These are phyloP conservation scores for Bellardia bayeri DNA, from an alignment of 2,888 invertebrate species.

Conservation along the genomic window DNA sequence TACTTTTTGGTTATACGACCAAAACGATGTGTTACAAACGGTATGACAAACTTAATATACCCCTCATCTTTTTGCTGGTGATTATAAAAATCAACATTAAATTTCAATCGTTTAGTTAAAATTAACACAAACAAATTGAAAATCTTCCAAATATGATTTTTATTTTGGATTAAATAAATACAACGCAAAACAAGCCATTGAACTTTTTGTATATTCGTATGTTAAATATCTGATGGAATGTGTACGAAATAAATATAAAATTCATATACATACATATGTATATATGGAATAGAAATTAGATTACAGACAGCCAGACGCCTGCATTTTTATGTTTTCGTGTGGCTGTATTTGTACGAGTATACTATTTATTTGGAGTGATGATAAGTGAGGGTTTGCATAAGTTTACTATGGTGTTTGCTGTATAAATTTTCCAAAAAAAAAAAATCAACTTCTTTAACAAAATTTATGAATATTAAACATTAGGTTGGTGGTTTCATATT, in stretches of 20 bases:
- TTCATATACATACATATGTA: background rate
- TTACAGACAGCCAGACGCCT: slow-evolving; percentile 47
- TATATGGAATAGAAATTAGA: slow-evolving; percentile 26
- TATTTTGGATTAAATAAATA: background rate
- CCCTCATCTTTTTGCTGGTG: too few species aligned
- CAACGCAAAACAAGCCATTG: background rate
- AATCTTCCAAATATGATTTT: background rate
- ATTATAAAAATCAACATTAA: background rate
- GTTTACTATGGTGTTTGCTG: too few species aligned
- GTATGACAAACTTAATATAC: too few species aligned
- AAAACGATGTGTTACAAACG: too few species aligned
- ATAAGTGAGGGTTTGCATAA: too few species aligned
- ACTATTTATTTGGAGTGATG: background rate
- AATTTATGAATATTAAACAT: too few species aligned
- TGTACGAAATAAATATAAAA: background rate
- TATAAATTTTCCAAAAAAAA: too few species aligned
- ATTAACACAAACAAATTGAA: background rate
- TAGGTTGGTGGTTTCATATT: too few species aligned
- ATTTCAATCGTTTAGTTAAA: background rate
- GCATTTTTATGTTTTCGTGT: background rate
- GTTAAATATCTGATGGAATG: background rate
- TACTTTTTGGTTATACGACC: too few species aligned
- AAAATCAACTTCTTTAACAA: too few species aligned
- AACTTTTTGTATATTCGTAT: slow-evolving; percentile 8
- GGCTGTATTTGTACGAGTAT: background rate